Conservation (phyloP, 2,113 vertebrate genomes). For the Nothobranchius furzeri region DNA sequence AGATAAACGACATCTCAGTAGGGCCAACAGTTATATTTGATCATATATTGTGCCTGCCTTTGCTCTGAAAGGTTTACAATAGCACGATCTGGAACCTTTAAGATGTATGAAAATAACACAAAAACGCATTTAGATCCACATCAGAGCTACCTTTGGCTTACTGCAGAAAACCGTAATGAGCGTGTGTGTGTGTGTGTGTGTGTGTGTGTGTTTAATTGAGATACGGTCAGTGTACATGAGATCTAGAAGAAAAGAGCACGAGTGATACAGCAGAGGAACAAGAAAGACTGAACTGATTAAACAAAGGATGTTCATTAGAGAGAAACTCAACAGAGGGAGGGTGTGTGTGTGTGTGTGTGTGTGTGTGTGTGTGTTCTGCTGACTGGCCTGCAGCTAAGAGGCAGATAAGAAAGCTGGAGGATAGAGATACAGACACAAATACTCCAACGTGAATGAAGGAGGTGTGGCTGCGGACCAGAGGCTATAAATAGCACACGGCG, state of each 20-base stretch:
- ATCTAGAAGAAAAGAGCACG: constrained; percentile 8
- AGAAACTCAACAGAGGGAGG: constrained; percentile 31
- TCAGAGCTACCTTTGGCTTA: constrained; percentile 5
- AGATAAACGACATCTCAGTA: no score
- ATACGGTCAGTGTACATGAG: constrained; percentile 10
- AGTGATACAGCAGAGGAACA: constrained; percentile 33
- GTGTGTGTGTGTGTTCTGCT: constrained; percentile 24
- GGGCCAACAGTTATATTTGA: no score
- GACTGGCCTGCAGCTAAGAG: constrained; percentile 29
- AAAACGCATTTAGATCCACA: neutral
- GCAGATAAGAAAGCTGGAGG: constrained; percentile 50
- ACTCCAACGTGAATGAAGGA: constrained; percentile 30
- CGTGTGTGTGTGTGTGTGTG: constrained; percentile 3
- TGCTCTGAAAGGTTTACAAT: no score
- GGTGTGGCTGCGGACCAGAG: constrained; percentile 32
- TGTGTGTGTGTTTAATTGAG: neutral
- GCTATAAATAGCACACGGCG: constrained; percentile 49
- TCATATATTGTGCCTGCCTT: no score
- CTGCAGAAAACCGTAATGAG: constrained; percentile 15
- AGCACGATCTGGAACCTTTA: no score
- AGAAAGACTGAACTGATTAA: constrained; percentile 51
- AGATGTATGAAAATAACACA: neutral
- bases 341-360: constrained; percentile 4
- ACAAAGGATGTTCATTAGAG: constrained; percentile 57
- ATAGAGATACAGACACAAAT: constrained; percentile 50